Evolutionary conservation across 2,797 vertebrate genomes (phyloP).

Genomic region (Poeciliopsis infans): DNA sequence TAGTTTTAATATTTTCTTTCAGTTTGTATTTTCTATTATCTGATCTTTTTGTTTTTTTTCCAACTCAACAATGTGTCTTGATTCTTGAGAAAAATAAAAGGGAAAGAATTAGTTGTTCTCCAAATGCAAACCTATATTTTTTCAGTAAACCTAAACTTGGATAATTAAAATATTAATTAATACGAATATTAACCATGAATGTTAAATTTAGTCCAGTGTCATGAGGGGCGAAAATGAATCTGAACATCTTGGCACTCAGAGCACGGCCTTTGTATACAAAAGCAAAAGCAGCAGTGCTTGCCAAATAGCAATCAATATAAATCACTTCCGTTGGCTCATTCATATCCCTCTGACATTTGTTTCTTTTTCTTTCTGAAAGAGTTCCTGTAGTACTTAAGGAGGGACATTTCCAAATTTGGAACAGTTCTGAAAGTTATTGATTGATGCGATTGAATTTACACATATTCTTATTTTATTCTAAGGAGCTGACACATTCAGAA

Average conservation of each 20-base stretch:
- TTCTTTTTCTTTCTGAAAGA: background rate
- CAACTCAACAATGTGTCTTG: background rate
- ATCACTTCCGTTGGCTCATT: constrained; percentile 55
- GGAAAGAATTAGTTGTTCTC: background rate
- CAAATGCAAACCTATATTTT: background rate
- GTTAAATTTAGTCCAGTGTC: background rate
- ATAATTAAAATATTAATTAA: background rate
- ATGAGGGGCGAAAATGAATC: background rate
- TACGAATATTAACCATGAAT: background rate
- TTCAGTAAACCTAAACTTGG: background rate
- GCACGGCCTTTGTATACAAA: constrained; percentile 71
- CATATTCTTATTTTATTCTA: background rate
- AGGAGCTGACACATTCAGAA: background rate
- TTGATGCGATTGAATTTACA: background rate
- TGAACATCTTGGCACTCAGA: constrained; percentile 63
- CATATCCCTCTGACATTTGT: background rate
- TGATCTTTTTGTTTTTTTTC: background rate
- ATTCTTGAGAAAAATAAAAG: background rate
- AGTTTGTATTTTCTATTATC: background rate
- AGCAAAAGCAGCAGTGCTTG: constrained; percentile 67
- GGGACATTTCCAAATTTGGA: background rate
- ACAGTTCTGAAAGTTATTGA: background rate
- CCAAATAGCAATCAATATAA: constrained; percentile 80
- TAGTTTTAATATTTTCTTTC: background rate
- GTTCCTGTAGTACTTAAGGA: background rate